Conservation (phyloP, 2,113 vertebrate species). For the Salvelinus namaycush region DNA sequence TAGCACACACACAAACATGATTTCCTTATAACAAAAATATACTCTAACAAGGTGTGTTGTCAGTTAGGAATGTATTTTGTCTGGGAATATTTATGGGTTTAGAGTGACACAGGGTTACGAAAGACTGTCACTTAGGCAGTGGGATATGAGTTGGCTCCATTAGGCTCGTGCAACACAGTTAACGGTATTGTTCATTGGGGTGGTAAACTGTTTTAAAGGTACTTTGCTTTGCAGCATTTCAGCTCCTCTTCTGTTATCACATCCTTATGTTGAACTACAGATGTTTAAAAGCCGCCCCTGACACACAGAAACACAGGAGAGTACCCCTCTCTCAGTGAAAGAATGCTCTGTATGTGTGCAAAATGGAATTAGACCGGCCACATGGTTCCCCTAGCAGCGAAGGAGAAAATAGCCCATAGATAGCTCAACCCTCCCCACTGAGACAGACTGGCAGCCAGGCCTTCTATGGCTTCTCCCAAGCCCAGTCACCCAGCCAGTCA, state of each 20-base stretch:
- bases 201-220: constrained; percentile 12
- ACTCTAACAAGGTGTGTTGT: background rate
- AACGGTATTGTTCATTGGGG: background rate
- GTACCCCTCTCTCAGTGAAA: constrained; percentile 12
- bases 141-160: background rate
- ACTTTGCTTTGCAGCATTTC: constrained; percentile 5
- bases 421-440: constrained; percentile 20
- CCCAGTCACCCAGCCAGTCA: background rate
- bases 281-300: constrained; percentile 19
- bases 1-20: background rate
- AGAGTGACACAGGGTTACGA: background rate
- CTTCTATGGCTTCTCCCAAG: constrained; percentile 39
- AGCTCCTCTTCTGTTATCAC: constrained; percentile 14
- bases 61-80: background rate
- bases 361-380: constrained; percentile 38
- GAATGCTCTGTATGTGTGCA: constrained; percentile 32
- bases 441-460: constrained; percentile 31
- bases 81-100: background rate
- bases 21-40: background rate
- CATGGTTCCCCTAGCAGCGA: constrained; percentile 21
- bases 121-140: background rate
- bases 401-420: constrained; percentile 58
- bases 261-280: constrained; percentile 7
- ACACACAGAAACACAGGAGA: constrained; percentile 12
- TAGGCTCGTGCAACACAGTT: background rate